Conservation (phyloP, 1,140 invertebrate species). For the Paraescarpia echinospica region DNA sequence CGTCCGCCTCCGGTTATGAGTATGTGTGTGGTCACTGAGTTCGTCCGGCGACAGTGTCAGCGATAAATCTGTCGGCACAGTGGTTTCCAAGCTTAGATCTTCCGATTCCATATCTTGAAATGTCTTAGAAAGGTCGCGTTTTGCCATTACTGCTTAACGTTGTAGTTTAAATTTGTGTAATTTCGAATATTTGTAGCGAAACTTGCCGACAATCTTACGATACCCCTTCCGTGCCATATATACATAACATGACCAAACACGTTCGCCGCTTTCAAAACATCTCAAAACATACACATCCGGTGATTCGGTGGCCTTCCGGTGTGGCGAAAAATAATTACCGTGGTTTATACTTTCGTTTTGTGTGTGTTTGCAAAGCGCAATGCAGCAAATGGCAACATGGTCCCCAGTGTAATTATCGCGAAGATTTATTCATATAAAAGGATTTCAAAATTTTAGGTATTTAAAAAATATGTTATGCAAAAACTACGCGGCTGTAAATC, state of each 20-base stretch:
- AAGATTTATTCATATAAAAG: too few species aligned
- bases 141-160: not conserved
- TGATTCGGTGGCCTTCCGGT: too few species aligned
- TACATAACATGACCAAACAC: not conserved
- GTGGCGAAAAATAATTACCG: not conserved
- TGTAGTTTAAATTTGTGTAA: constrained; percentile 12
- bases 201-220: not conserved
- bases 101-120: constrained; percentile 30
- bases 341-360: not conserved
- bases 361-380: too few species aligned
- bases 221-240: not conserved
- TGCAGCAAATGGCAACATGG: too few species aligned
- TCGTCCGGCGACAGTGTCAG: constrained; percentile 32
- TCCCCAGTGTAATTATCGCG: too few species aligned
- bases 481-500: too few species aligned
- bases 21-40: not conserved
- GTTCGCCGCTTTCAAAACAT: constrained; percentile 4
- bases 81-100: constrained; percentile 34
- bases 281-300: not conserved
- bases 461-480: too few species aligned
- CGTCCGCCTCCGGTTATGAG: constrained; percentile 21
- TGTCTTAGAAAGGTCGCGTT: not conserved
- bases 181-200: not conserved
- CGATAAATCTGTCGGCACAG: constrained; percentile 34
- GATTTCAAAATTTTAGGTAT: too few species aligned